These are phyloP conservation scores for Halocaridina rubra DNA, from an alignment of 2,888 invertebrate species.

Conservation along the genomic window DNA sequence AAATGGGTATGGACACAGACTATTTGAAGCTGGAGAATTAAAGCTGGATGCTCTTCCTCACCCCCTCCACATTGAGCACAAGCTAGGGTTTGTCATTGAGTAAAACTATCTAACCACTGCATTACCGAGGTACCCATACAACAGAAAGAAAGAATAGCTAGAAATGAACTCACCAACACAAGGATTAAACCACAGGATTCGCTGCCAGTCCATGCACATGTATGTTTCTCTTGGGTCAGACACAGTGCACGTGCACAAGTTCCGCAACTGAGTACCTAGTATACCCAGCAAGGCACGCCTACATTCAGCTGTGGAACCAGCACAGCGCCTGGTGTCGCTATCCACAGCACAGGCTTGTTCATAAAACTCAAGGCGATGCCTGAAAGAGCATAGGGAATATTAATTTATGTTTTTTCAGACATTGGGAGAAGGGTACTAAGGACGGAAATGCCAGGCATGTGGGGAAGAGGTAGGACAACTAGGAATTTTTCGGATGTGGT, in stretches of 20 bases:
- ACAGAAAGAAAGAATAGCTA: too few relatives aligned
- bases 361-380: slow-evolving; percentile 84
- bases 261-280: slow-evolving; percentile 87
- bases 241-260: slow-evolving; percentile 84
- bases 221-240: slow-evolving; percentile 77
- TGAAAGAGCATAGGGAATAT: slow-evolving; percentile 69
- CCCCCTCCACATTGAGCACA: too few relatives aligned
- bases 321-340: slow-evolving; percentile 88
- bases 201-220: slow-evolving; percentile 90
- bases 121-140: too few relatives aligned
- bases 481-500: too few relatives aligned
- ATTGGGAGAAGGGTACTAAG: not conserved
- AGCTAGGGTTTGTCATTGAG: too few relatives aligned
- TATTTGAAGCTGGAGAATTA: too few relatives aligned
- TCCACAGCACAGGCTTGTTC: slow-evolving; percentile 93
- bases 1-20: too few relatives aligned
- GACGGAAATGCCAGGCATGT: too few relatives aligned
- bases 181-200: slow-evolving; percentile 90
- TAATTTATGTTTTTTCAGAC: not conserved
- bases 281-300: slow-evolving; percentile 87
- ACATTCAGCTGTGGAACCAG: slow-evolving; percentile 86
- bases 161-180: slow-evolving; percentile 93
- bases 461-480: too few relatives aligned
- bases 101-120: too few relatives aligned
- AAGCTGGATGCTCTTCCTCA: too few relatives aligned